Conservation (phyloP, 2,797 vertebrate species). For the Urocyon cinereoargenteus region DNA sequence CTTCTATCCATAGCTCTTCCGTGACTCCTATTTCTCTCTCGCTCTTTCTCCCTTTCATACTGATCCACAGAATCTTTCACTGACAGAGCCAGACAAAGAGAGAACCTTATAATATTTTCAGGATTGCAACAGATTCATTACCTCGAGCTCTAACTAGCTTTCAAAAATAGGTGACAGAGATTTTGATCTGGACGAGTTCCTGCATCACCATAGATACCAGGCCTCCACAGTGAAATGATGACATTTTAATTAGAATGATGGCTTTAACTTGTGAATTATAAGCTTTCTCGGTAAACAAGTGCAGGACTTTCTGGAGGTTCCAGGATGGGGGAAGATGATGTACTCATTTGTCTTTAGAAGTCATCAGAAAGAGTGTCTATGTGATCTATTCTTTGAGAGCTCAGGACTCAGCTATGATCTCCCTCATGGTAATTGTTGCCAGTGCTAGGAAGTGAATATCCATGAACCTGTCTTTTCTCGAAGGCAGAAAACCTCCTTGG, state of each 20-base stretch:
- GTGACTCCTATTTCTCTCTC: not conserved
- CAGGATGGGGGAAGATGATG: not conserved
- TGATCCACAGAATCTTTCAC: not conserved
- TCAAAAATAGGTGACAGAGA: slow-evolving; percentile 79
- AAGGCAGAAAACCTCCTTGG: not conserved
- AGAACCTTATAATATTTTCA: slow-evolving; percentile 29
- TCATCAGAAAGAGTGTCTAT: not conserved
- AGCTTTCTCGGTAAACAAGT: slow-evolving; percentile 65
- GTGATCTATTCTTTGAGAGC: not conserved
- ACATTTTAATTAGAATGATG: slow-evolving; percentile 79
- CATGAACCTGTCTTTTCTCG: not conserved
- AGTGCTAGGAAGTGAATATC: not conserved
- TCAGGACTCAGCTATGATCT: not conserved
- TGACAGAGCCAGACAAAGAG: not conserved
- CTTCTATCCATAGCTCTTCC: not conserved
- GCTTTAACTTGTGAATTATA: slow-evolving; percentile 73
- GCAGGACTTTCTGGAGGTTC: not conserved
- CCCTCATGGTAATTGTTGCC: not conserved
- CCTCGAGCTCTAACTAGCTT: slow-evolving; percentile 67
- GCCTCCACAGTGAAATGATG: slow-evolving; percentile 76
- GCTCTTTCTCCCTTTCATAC: not conserved
- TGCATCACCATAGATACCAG: slow-evolving; percentile 80
- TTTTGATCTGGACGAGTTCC: slow-evolving; percentile 78
- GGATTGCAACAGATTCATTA: slow-evolving; percentile 48
- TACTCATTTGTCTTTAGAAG: slow-evolving; percentile 42